Percentiles rank a stretch among this genome's conserved stretches.
Evolutionary conservation across 2,113 vertebrate genomes (phyloP).

Genomic region (Zootoca vivipara): DNA sequence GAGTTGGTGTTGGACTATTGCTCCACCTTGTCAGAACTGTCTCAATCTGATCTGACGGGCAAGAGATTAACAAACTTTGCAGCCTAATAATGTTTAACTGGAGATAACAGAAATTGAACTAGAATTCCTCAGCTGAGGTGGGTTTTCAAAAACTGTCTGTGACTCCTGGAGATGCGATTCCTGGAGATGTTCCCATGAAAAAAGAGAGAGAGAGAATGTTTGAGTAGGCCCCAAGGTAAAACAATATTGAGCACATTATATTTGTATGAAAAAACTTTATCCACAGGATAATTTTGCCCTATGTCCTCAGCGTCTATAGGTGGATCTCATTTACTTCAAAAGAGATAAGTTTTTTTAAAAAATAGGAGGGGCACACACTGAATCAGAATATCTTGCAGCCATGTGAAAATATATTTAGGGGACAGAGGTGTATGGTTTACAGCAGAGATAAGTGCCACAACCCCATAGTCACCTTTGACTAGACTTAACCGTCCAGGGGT

Average conservation of each 20-base stretch:
- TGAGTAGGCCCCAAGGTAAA: neutral
- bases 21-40: neutral
- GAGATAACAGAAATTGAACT: no score
- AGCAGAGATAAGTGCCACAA: neutral
- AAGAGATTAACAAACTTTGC: neutral
- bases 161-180: neutral
- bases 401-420: neutral
- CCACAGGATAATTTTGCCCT: neutral
- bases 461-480: no score
- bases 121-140: neutral
- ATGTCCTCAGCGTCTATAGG: neutral
- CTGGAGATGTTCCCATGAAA: neutral
- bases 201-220: neutral
- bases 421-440: neutral
- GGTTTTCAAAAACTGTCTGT: neutral
- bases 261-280: neutral
- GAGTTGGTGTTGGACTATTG: neutral
- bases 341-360: neutral
- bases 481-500: no score
- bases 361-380: neutral
- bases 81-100: neutral
- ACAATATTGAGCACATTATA: neutral
- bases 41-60: neutral
- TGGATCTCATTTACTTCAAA: neutral
- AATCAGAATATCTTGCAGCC: no score